Evolutionary conservation across 2,888 invertebrate genomes (phyloP).

Genomic region (Hydraecia micacea): DNA sequence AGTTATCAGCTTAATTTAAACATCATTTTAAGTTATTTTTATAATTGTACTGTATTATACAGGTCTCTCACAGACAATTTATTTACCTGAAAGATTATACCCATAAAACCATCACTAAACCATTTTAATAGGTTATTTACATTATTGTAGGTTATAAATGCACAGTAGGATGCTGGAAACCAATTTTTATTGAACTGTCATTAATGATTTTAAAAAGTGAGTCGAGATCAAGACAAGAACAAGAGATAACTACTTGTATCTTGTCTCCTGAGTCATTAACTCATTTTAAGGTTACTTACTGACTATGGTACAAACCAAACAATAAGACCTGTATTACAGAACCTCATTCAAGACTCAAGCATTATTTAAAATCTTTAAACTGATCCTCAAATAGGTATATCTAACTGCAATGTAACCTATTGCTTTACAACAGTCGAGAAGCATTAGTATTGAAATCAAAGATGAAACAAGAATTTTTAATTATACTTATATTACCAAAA

Average conservation of each 20-base stretch:
- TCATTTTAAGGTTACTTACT: not conserved
- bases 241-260: not conserved
- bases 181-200: not conserved
- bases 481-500: not conserved
- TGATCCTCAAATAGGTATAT: not conserved
- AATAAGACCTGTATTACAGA: not conserved
- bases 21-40: not conserved
- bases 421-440: too few species aligned
- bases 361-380: not conserved
- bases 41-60: not conserved
- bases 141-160: conserved; percentile 26
- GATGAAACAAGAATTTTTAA: too few species aligned
- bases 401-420: not conserved
- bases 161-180: not conserved
- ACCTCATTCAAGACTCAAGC: not conserved
- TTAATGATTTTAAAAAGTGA: not conserved
- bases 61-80: not conserved
- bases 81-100: not conserved
- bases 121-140: not conserved
- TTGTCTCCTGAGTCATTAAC: not conserved
- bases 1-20: not conserved
- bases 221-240: too few species aligned
- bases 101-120: not conserved
- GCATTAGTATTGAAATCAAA: too few species aligned
- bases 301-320: not conserved